Evolutionary conservation across 2,888 invertebrate species (phyloP), one percentile per base, ranked within the genome.

Genomic region (Theretra japonica): DNA sequence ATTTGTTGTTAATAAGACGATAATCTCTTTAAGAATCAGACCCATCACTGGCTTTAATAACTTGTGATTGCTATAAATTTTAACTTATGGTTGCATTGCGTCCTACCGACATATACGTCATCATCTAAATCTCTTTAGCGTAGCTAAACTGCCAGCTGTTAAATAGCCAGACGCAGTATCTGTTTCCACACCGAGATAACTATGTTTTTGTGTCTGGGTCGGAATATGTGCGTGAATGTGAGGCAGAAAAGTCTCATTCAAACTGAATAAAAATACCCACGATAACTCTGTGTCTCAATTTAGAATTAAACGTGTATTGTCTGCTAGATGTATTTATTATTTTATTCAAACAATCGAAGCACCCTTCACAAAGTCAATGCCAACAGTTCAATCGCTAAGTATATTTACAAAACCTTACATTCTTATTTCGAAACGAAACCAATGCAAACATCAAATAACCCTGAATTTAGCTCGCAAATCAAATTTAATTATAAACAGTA

Each of bases 401-500:
- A 19, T 17, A 59, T 53, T 53, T n/a, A 28, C 19, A 59, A 17
- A 59, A 28, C 25, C 59, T 17, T 28, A 28, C 59, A 59, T 59
- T 59, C 28, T 59, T 59, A 59, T 59, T 59, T 28, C 59, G 19
- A 23, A 59, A n/a, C 23, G n/a, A 30, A 60, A 41, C 48, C 23
- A 23, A 41, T 48, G 17, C 48, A 65, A 65, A 65, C 25, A 23
- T 41, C 33, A 65, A 33, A 41, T 56, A 60, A 21, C 17, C 28
- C 25, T 60, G 50, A 70, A 28, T 56, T 56, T 56, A 76, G 76
- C 72, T 73, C 75, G 72, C 69, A 75, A 78, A 79, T 75, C 71
- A 76, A 80, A 79, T 75, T 68, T 33, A 19, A 71, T 70, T 68
- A 77, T 75, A 78, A 78, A 79, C 75, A 75, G 71, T 69, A 65